phyloP scores from a whole-genome alignment of 2,113 vertebrate genomes.

The Oryzias curvinotus region DNA sequence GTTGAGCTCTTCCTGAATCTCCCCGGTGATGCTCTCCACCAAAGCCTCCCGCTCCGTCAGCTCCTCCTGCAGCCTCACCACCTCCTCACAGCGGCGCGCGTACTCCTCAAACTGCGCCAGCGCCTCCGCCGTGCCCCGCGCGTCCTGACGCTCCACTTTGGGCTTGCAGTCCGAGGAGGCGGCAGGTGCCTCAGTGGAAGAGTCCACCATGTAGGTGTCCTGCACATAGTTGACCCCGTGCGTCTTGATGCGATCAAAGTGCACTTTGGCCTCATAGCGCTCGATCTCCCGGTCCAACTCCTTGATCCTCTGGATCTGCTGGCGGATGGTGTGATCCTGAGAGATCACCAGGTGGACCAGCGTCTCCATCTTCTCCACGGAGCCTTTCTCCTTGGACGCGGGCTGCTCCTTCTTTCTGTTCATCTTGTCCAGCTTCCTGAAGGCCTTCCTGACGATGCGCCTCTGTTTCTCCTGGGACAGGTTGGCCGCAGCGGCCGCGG shows the following conservation, averaged over 20 bases:
- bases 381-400: constrained; percentile 67
- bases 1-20: constrained; percentile 95
- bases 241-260: constrained; percentile 87
- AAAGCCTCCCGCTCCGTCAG: constrained; percentile 86
- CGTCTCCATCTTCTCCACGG: constrained; percentile 91
- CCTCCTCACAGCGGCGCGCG: constrained; percentile 79
- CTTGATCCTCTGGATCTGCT: constrained; percentile 89
- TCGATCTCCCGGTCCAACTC: constrained; percentile 94
- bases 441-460: constrained; percentile 91
- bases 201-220: constrained; percentile 90
- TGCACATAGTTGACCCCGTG: constrained; percentile 96
- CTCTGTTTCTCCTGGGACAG: constrained; percentile 87
- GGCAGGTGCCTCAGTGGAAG: constrained; percentile 39
- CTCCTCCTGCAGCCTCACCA: constrained; percentile 86
- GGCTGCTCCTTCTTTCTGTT: constrained; percentile 84
- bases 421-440: constrained; percentile 93
- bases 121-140: constrained; percentile 44
- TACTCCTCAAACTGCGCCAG: constrained; percentile 82
- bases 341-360: constrained; percentile 94
- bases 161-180: constrained; percentile 27
- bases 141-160: constrained; percentile 39
- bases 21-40: constrained; percentile 83
- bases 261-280: constrained; percentile 86
- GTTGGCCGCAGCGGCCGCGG: constrained; percentile 43
- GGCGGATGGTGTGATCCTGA: constrained; percentile 95